Percentiles rank a stretch among this genome's conserved stretches.
Conservation (phyloP, 2,888 invertebrate genomes). For the Calameuta pallipes region DNA sequence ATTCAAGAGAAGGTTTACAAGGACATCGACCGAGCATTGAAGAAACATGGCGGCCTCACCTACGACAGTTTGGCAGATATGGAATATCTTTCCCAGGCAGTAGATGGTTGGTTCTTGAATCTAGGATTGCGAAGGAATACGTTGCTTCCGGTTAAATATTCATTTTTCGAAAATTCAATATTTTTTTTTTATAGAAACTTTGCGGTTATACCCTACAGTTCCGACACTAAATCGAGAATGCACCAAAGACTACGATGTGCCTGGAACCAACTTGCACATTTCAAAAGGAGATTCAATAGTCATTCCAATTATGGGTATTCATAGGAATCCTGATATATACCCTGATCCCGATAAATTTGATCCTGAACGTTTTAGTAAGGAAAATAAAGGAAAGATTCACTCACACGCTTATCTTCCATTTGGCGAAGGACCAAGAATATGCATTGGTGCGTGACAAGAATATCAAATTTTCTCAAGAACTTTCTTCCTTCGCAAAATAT, state of each 20-base stretch:
- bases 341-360: conserved; percentile 18
- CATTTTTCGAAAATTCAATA: conserved; percentile 18
- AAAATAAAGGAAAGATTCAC: conserved; percentile 13
- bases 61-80: conserved; percentile 71
- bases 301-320: conserved; percentile 18
- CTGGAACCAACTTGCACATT: conserved; percentile 61
- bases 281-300: conserved; percentile 9
- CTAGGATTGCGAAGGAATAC: too few species aligned
- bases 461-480: neutral
- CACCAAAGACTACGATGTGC: conserved; percentile 67
- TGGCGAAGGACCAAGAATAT: neutral
- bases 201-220: conserved; percentile 70
- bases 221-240: conserved; percentile 68
- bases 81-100: conserved; percentile 70
- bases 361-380: conserved; percentile 13
- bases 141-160: neutral
- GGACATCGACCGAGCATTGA: conserved; percentile 66
- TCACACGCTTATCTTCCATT: conserved; percentile 13
- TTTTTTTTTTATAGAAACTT: conserved; percentile 52
- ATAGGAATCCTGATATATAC: conserved; percentile 18
- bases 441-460: neutral
- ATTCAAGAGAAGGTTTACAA: conserved; percentile 68
- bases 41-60: conserved; percentile 66
- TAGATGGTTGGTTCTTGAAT: conserved; percentile 64
- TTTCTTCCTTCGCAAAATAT: neutral